Evolutionary conservation across 2,113 vertebrate species (phyloP).

Genomic region (Motacilla tschutschensis): DNA sequence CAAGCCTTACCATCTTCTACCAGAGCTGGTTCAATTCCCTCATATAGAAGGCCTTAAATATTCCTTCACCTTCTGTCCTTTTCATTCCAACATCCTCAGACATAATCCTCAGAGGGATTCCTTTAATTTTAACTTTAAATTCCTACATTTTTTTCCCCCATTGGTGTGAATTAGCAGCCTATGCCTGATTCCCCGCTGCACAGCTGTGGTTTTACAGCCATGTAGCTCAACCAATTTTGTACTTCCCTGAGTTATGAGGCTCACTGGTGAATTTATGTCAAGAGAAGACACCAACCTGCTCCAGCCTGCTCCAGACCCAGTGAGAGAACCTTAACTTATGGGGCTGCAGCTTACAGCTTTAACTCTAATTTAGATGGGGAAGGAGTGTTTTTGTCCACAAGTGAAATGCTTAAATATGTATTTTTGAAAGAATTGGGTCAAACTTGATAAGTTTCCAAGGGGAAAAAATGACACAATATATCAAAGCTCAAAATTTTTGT

Average conservation of each 20-base stretch:
- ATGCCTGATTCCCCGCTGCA: neutral
- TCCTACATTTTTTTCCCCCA: neutral
- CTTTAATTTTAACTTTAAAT: neutral
- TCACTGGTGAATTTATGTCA: neutral
- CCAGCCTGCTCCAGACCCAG: neutral
- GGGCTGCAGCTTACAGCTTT: neutral
- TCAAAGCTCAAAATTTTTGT: neutral
- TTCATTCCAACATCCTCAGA: neutral
- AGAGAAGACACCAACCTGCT: neutral
- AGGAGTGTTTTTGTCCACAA: neutral
- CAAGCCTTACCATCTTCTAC: neutral
- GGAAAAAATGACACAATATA: neutral
- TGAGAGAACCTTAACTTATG: neutral
- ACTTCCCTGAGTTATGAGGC: neutral
- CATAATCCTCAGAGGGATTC: neutral
- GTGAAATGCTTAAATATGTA: neutral
- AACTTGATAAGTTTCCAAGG: neutral
- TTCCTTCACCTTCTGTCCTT: neutral
- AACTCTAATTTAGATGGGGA: neutral
- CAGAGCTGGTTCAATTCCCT: neutral
- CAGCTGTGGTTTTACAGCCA: neutral
- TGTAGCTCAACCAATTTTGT: neutral
- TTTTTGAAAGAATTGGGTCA: neutral
- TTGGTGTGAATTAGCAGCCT: neutral
- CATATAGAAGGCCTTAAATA: neutral